These are phyloP conservation scores for Dendrolimus kikuchii DNA, from an alignment of 1,140 invertebrate genomes.

Conservation along the genomic window DNA sequence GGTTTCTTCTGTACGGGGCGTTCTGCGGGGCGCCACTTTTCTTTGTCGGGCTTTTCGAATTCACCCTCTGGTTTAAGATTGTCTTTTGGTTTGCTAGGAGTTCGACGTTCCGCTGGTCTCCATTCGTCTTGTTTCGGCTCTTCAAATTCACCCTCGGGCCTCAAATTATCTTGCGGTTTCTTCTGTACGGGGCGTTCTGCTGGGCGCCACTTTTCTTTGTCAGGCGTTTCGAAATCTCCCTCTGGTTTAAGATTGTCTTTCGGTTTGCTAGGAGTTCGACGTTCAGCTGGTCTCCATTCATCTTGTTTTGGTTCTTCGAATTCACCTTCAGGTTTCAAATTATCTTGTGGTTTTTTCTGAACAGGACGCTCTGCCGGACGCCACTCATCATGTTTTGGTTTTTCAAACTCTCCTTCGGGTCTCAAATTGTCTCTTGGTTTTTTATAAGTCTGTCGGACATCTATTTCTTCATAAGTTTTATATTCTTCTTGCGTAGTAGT, in stretches of 20 bases:
- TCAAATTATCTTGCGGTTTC: constrained; percentile 4
- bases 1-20: constrained; percentile 56
- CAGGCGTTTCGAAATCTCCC: constrained; percentile 1
- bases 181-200: not conserved
- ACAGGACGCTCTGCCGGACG: constrained; percentile 59
- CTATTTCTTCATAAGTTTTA: constrained; percentile 62
- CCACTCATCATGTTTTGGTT: constrained; percentile 53
- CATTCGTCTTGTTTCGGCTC: constrained; percentile 4
- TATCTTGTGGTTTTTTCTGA: constrained; percentile 37
- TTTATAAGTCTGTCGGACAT: constrained; percentile 63
- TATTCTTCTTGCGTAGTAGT: constrained; percentile 75
- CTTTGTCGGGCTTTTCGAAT: constrained; percentile 25
- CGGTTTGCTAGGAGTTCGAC: constrained; percentile 1
- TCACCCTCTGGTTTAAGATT: constrained; percentile 72
- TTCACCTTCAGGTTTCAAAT: constrained; percentile 67
- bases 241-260: constrained; percentile 2
- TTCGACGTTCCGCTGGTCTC: constrained; percentile 15
- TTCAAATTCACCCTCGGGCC: constrained; percentile 3
- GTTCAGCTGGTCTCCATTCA: constrained; percentile 65
- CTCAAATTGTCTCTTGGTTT: constrained; percentile 68
- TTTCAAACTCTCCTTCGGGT: constrained; percentile 79
- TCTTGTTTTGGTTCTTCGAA: constrained; percentile 64
- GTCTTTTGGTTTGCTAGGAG: constrained; percentile 31
- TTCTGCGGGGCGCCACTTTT: constrained; percentile 39
- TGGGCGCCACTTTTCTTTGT: constrained; percentile 2